phyloP scores from a whole-genome alignment of 2,888 invertebrate species.

The Amblyjoppa fuscipennis region DNA sequence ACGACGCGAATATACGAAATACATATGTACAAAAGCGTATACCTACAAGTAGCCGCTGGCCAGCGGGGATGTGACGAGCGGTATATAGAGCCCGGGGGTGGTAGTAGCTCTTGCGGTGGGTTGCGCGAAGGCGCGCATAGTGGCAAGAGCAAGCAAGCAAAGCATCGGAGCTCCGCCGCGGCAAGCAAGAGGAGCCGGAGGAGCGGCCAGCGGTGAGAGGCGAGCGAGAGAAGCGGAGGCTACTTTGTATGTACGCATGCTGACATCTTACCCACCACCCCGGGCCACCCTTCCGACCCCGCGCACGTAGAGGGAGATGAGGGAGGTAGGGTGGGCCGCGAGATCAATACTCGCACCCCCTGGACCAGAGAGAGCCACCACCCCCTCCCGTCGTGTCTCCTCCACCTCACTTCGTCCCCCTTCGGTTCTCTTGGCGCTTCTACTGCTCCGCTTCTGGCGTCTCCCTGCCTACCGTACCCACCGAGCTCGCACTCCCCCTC shows the following conservation, averaged over 20 bases:
- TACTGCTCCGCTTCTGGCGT: conserved; percentile 59
- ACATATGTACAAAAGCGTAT: conserved; percentile 9
- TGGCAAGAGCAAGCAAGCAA: conserved; percentile 46
- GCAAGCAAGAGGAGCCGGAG: conserved; percentile 43
- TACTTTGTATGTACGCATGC: conserved; percentile 85
- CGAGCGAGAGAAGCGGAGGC: conserved; percentile 74
- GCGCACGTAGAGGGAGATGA: conserved; percentile 71
- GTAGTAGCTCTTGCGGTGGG: conserved; percentile 53
- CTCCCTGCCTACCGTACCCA: conserved; percentile 55
- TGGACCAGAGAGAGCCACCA: conserved; percentile 81
- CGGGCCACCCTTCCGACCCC: conserved; percentile 76
- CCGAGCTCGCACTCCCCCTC: conserved; percentile 37
- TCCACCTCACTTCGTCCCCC: conserved; percentile 54
- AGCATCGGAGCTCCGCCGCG: conserved; percentile 36
- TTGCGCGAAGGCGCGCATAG: conserved; percentile 61
- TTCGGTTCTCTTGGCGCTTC: conserved; percentile 57
- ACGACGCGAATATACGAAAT: conserved; percentile 1
- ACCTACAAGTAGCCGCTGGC: conserved; percentile 42
- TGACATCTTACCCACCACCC: conserved; percentile 83
- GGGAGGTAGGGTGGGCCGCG: conserved; percentile 76
- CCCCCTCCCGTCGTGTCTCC: conserved; percentile 69
- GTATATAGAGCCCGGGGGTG: conserved; percentile 46
- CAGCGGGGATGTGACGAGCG: conserved; percentile 43
- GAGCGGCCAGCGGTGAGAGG: conserved; percentile 50
- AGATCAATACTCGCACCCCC: conserved; percentile 85